phyloP scores from a whole-genome alignment of 1,140 invertebrate genomes.

The Drosophila kepulauana region DNA sequence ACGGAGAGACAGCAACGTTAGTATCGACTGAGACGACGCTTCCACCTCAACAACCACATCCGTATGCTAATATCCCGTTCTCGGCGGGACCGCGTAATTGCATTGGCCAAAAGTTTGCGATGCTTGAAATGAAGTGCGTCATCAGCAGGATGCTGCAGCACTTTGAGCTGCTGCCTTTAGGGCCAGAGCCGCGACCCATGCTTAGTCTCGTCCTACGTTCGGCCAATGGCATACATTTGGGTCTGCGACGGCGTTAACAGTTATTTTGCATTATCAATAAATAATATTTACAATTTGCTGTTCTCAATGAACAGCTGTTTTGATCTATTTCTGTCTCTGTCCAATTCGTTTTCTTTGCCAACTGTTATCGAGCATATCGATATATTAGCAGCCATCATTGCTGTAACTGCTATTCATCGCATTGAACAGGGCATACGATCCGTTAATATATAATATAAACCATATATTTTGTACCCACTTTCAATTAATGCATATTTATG shows the following conservation, averaged over 20 bases:
- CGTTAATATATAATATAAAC: too few species aligned
- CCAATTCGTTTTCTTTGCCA: background rate
- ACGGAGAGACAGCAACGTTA: background rate
- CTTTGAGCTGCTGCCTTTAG: slow-evolving; percentile 73
- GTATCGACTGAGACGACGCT: background rate
- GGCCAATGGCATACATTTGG: slow-evolving; percentile 65
- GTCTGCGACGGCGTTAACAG: slow-evolving; percentile 42
- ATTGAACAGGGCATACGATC: too few species aligned
- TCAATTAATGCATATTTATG: too few species aligned
- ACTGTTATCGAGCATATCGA: background rate
- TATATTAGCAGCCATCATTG: too few species aligned
- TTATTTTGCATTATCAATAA: background rate
- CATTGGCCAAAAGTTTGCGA: slow-evolving; percentile 91
- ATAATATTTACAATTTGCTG: background rate
- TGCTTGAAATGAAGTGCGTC: slow-evolving; percentile 90
- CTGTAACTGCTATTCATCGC: too few species aligned
- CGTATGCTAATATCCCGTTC: slow-evolving; percentile 88
- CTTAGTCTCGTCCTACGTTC: slow-evolving; percentile 69
- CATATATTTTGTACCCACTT: too few species aligned
- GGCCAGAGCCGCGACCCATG: slow-evolving; percentile 48
- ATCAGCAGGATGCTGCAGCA: slow-evolving; percentile 83
- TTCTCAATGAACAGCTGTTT: background rate
- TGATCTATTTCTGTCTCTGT: background rate
- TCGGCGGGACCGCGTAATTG: slow-evolving; percentile 89
- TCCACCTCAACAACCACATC: slow-evolving; percentile 83